Conservation (phyloP, 2,888 invertebrate genomes). For the Drosophila incognita region DNA sequence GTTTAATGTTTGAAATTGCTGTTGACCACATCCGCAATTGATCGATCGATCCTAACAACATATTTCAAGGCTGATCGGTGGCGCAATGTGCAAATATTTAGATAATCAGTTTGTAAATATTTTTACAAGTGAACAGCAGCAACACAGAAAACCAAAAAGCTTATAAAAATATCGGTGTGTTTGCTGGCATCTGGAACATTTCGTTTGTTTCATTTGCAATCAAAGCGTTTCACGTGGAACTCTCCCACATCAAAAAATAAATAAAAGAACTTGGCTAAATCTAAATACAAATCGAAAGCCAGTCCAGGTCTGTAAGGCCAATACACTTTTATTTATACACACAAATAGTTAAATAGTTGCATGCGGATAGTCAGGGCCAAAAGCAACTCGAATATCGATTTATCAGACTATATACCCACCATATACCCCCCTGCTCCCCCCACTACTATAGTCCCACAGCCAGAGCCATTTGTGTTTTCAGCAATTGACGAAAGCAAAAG, state of each 20-base stretch:
- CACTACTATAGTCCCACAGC: constrained; percentile 5
- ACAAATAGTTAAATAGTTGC: constrained; percentile 40
- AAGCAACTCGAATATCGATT: constrained; percentile 76
- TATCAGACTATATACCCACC: constrained; percentile 33
- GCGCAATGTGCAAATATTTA: constrained; percentile 70
- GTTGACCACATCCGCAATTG: constrained; percentile 10
- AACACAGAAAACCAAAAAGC: constrained; percentile 46
- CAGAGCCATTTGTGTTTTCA: constrained; percentile 47
- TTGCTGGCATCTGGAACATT: constrained; percentile 73
- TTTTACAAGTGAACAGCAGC: constrained; percentile 66
- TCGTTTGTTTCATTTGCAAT: constrained; percentile 80
- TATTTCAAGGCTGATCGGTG: constrained; percentile 32
- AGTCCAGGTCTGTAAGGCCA: constrained; percentile 55
- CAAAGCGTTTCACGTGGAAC: constrained; percentile 56
- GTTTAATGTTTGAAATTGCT: constrained; percentile 1
- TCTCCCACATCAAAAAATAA: constrained; percentile 5
- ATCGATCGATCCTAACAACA: constrained; percentile 30
- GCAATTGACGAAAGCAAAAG: constrained; percentile 63
- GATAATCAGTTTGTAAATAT: constrained; percentile 73
- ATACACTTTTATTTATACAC: constrained; percentile 10
- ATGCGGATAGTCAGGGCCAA: constrained; percentile 65
- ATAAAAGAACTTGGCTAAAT: constrained; percentile 28
- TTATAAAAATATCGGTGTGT: constrained; percentile 66
- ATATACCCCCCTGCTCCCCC: constrained; percentile 4
- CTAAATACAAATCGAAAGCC: constrained; percentile 50